Percentiles rank a stretch among this genome's conserved stretches.
Conservation (phyloP, 2,888 invertebrate genomes). For the Eupithecia centaureata region DNA sequence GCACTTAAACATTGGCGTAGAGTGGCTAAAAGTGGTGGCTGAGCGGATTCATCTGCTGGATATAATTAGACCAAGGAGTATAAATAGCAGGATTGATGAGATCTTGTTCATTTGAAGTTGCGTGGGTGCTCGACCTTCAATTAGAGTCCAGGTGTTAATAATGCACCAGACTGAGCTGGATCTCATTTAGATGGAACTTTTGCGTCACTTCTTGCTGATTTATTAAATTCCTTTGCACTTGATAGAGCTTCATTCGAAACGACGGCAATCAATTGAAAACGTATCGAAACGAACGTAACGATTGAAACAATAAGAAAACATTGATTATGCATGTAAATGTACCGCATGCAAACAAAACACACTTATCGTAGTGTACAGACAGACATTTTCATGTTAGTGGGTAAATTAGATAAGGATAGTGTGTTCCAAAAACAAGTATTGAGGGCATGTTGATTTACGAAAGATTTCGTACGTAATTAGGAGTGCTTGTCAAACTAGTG, state of each 20-base stretch:
- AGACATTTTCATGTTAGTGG: constrained; percentile 66
- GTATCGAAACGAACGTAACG: constrained; percentile 41
- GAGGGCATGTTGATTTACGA: constrained; percentile 50
- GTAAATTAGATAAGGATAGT: constrained; percentile 68
- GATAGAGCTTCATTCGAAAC: constrained; percentile 46
- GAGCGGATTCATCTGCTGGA: constrained; percentile 57
- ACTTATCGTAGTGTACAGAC: constrained; percentile 58
- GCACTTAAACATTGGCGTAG: constrained; percentile 48
- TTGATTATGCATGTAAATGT: constrained; percentile 49
- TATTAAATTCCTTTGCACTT: constrained; percentile 60
- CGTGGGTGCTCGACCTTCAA: constrained; percentile 76
- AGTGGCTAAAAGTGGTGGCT: constrained; percentile 61
- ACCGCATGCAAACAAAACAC: constrained; percentile 57
- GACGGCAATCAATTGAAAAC: constrained; percentile 55
- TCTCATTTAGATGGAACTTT: constrained; percentile 51
- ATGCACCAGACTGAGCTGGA: constrained; percentile 60
- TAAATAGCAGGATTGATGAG: constrained; percentile 69
- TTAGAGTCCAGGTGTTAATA: constrained; percentile 61
- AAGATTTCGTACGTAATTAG: constrained; percentile 43
- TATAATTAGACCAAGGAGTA: constrained; percentile 71
- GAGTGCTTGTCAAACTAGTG: constrained; percentile 13
- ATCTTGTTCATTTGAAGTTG: constrained; percentile 58
- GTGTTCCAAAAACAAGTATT: constrained; percentile 60
- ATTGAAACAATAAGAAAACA: constrained; percentile 52
- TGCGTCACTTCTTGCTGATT: constrained; percentile 56